Percentiles rank a stretch among this genome's conserved stretches.
Evolutionary conservation across 2,797 vertebrate genomes (phyloP).

Genomic region (Catostomus latipinnis): DNA sequence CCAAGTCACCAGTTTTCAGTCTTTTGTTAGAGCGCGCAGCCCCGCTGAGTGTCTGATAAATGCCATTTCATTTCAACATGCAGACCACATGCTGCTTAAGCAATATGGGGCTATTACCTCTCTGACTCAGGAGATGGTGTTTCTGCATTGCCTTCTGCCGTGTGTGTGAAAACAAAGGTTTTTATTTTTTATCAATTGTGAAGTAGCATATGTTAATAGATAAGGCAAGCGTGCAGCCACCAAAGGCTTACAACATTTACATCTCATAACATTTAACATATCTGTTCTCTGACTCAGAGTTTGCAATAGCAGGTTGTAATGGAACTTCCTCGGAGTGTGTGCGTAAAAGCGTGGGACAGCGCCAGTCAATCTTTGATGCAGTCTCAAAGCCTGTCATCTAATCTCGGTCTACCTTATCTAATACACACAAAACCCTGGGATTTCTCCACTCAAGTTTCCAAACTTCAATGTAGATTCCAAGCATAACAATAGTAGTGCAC

Average conservation of each 20-base stretch:
- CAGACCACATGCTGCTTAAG: conserved; percentile 53
- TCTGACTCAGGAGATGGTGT: conserved; percentile 21
- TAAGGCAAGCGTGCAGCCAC: conserved; percentile 4
- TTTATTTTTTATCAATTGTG: conserved; percentile 26
- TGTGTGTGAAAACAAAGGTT: conserved; percentile 48
- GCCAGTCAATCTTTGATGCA: conserved; percentile 59
- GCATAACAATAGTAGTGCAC: neutral
- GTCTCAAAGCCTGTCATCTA: conserved; percentile 41
- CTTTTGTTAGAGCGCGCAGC: conserved; percentile 57
- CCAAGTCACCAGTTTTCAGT: conserved; percentile 27
- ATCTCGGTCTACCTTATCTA: conserved; percentile 38
- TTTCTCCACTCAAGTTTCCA: conserved; percentile 40
- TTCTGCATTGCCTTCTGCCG: conserved; percentile 29
- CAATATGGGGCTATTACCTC: conserved; percentile 38
- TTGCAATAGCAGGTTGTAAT: conserved; percentile 6
- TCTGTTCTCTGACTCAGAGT: neutral
- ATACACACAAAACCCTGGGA: conserved; percentile 32
- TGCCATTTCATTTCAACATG: conserved; percentile 55
- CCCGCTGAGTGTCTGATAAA: conserved; percentile 53
- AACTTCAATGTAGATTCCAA: conserved; percentile 18
- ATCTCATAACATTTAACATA: conserved; percentile 8
- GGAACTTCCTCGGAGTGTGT: conserved; percentile 39
- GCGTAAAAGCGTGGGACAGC: conserved; percentile 41
- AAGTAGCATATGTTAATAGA: conserved; percentile 18
- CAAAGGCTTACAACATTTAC: neutral